Conservation (phyloP, 2,888 invertebrate species). For the Achlya flavicornis region DNA sequence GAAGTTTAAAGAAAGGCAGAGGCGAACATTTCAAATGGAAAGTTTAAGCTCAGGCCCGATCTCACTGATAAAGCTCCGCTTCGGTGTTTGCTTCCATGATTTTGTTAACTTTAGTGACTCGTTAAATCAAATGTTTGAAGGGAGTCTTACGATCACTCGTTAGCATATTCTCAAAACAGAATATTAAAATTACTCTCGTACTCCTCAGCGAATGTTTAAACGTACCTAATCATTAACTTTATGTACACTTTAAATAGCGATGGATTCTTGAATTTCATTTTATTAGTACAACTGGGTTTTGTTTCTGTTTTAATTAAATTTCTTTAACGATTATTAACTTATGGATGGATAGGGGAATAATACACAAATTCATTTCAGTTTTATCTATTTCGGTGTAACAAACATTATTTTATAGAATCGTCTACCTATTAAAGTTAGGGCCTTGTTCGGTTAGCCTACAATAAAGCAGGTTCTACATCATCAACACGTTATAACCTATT, state of each 20-base stretch:
- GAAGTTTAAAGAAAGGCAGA: conserved; percentile 71
- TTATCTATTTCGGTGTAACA: conserved; percentile 82
- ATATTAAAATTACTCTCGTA: conserved; percentile 1
- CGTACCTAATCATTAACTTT: not conserved
- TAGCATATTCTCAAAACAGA: conserved; percentile 6
- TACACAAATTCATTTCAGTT: conserved; percentile 52
- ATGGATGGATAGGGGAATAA: conserved; percentile 31
- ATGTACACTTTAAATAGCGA: not conserved
- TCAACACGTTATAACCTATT: conserved; percentile 28
- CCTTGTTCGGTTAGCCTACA: conserved; percentile 53
- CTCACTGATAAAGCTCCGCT: conserved; percentile 58
- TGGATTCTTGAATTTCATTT: conserved; percentile 12
- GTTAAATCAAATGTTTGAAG: conserved; percentile 33
- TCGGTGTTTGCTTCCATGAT: conserved; percentile 55
- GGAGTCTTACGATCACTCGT: conserved; percentile 3
- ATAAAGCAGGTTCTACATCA: conserved; percentile 53
- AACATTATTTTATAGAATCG: conserved; percentile 74
- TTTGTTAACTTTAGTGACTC: conserved; percentile 49
- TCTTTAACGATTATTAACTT: not conserved
- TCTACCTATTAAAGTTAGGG: conserved; percentile 69
- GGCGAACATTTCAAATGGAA: conserved; percentile 64
- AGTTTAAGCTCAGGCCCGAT: conserved; percentile 61
- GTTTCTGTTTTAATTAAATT: not conserved
- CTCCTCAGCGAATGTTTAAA: not conserved
- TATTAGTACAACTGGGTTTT: conserved; percentile 1